Percentiles rank a stretch among this genome's conserved stretches.
Evolutionary conservation across 2,888 invertebrate species (phyloP).

Genomic region (Cryptus viduatorius): DNA sequence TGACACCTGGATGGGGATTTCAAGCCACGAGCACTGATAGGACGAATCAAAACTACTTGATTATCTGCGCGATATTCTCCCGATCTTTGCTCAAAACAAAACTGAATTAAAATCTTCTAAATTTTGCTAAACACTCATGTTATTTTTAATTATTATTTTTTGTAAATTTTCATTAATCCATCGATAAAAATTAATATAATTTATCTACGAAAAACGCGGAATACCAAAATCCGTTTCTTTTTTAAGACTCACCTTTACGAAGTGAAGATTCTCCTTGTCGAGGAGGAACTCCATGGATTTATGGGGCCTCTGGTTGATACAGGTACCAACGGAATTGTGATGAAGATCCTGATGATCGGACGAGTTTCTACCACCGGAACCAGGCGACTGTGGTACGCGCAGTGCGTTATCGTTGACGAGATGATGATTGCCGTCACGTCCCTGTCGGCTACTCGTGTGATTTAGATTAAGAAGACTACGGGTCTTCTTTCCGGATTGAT

Average conservation of each 20-base stretch:
- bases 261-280: slow-evolving; percentile 96
- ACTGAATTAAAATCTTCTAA: too few relatives aligned
- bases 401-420: slow-evolving; percentile 83
- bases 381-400: slow-evolving; percentile 83
- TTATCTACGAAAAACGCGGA: neutral
- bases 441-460: slow-evolving; percentile 82
- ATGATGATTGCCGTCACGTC: slow-evolving; percentile 85
- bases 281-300: slow-evolving; percentile 98
- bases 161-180: too few relatives aligned
- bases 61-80: too few relatives aligned
- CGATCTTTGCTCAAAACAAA: too few relatives aligned
- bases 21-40: slow-evolving; percentile 14
- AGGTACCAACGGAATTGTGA: slow-evolving; percentile 66
- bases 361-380: slow-evolving; percentile 79
- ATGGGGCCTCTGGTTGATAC: slow-evolving; percentile 87
- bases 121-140: neutral
- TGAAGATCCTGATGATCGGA: slow-evolving; percentile 81
- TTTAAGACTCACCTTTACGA: slow-evolving; percentile 91
- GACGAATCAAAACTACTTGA: neutral
- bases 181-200: too few relatives aligned
- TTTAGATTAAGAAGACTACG: slow-evolving; percentile 89
- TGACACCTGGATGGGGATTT: slow-evolving; percentile 34
- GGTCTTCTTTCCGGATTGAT: slow-evolving; percentile 86
- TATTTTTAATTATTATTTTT: neutral
- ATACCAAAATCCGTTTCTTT: too few relatives aligned